Evolutionary conservation across 2,113 vertebrate genomes (phyloP).

Genomic region (Melanotaenia duboulayi): DNA sequence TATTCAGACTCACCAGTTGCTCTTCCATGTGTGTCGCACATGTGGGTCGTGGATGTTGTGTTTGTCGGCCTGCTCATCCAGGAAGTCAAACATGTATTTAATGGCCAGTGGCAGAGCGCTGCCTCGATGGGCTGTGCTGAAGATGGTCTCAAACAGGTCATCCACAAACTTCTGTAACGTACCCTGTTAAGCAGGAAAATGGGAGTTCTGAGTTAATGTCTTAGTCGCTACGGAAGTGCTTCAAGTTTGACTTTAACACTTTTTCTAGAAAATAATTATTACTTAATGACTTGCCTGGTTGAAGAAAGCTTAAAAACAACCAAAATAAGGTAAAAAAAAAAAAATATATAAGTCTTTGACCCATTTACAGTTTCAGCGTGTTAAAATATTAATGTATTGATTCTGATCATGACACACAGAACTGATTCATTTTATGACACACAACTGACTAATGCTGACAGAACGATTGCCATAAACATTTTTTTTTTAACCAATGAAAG

Average conservation of each 20-base stretch:
- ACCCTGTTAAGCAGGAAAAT: slow-evolving; percentile 80
- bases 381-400: neutral
- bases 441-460: neutral
- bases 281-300: no score
- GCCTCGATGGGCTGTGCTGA: slow-evolving; percentile 97
- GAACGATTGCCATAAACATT: slow-evolving; percentile 18
- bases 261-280: no score
- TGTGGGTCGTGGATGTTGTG: slow-evolving; percentile 97
- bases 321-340: no score
- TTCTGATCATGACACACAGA: neutral
- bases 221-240: no score
- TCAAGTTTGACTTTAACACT: no score
- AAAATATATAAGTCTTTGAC: neutral
- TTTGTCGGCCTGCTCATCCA: slow-evolving; percentile 98
- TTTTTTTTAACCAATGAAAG: slow-evolving; percentile 1
- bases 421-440: slow-evolving; percentile 18
- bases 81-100: slow-evolving; percentile 99
- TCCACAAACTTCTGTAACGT: slow-evolving; percentile 99
- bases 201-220: neutral
- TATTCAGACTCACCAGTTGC: slow-evolving; percentile 92
- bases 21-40: slow-evolving; percentile 98
- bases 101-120: slow-evolving; percentile 97
- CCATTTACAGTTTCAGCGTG: neutral
- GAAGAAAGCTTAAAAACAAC: no score
- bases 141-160: slow-evolving; percentile 98